Evolutionary conservation across 2,113 vertebrate genomes (phyloP), one percentile per base, ranked within the genome.

Genomic region (Oriolus oriolus): DNA sequence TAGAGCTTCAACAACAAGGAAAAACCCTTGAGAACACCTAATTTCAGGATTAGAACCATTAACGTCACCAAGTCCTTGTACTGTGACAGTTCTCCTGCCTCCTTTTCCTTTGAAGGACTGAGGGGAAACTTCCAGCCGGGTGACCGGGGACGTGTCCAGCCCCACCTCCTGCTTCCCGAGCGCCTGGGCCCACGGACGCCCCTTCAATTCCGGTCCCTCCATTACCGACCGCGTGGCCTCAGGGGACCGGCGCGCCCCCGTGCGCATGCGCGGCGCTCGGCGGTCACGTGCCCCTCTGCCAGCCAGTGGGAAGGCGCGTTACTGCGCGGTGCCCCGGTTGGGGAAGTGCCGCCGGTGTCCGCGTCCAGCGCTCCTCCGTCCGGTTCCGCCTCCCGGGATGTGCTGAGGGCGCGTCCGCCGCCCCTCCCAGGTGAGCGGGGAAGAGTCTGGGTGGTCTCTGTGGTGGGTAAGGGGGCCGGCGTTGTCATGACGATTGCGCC

Each of bases 371-470:
- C n/a, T n/a, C 18, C 10, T 12, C 8, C n/a, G 78, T 57, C 70
- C 70, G 54, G 53, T 75, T 45, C 78, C 70, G 78, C 78, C 75
- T 16, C 79, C 68, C 79, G 87, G 87, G 70, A 90, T 90, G 87
- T 49, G 87, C 87, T 90, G 87, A 90, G 87, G 87, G 87, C 87
- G 87, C 78, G 87, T 47, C 87, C 79, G 87, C 87, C 79, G 87
- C 87, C 87, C 87, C 63, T 76, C 79, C 63, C 54, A 83, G 87
- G 87, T 90, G 14, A 83, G 79, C 54, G 17, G 22, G 11, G 47
- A 6, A 7, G 3, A 2, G 3, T 5, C 2, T 5, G 28, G 18
- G 16, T 11, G 27, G 16, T 20, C 24, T 30, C 20, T 17, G 28
- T 7, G 70, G 9, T 37, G 47, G 53, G 11, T 1, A 10, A 8